phyloP scores from a whole-genome alignment of 2,888 invertebrate genomes.

The Melieria crassipennis region DNA sequence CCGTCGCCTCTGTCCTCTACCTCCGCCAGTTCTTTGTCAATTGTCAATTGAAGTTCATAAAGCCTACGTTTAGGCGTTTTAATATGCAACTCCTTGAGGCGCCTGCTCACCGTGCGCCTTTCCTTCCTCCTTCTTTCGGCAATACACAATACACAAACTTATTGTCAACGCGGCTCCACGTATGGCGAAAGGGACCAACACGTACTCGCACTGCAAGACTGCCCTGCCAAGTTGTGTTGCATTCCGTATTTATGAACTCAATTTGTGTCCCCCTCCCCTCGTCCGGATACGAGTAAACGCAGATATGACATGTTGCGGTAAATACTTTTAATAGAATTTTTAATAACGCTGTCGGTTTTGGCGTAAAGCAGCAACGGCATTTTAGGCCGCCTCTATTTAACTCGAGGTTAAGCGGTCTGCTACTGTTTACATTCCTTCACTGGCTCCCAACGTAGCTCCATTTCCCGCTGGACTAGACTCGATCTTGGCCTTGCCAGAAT shows the following conservation, averaged over 20 bases:
- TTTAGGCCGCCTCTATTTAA: too few species aligned
- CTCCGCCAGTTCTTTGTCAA: constrained; percentile 18
- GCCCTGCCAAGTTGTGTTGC: not conserved
- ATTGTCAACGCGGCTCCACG: constrained; percentile 17
- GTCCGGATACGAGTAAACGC: not conserved
- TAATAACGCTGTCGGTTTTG: constrained; percentile 9
- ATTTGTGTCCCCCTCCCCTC: constrained; percentile 10
- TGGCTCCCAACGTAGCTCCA: too few species aligned
- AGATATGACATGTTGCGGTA: constrained; percentile 15
- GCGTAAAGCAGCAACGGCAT: not conserved
- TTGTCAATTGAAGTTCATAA: constrained; percentile 29
- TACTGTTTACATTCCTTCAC: too few species aligned
- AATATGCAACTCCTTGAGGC: constrained; percentile 28
- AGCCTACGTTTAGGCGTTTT: constrained; percentile 9
- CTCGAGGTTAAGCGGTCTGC: too few species aligned
- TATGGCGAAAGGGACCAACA: too few species aligned
- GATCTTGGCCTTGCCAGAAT: too few species aligned
- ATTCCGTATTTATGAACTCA: constrained; percentile 27
- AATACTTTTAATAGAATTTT: constrained; percentile 20
- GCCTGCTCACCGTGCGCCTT: not conserved
- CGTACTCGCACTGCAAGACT: too few species aligned
- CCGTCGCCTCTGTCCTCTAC: not conserved
- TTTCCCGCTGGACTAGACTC: too few species aligned
- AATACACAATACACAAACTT: constrained; percentile 28
- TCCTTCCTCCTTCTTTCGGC: not conserved